Conservation (phyloP, 2,797 vertebrate genomes). For the Cossypha heuglini region DNA sequence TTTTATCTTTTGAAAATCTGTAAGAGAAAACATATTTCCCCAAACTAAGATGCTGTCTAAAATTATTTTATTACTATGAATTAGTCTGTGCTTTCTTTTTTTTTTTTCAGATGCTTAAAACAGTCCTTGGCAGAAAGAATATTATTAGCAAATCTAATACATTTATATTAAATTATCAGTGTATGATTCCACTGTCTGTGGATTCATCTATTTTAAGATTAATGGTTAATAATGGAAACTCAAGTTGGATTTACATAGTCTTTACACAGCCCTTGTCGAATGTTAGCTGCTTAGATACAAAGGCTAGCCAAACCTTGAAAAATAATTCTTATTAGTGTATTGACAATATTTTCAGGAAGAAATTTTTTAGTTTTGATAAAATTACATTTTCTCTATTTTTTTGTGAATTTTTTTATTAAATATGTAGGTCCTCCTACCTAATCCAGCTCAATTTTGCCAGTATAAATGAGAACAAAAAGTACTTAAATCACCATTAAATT, state of each 20-base stretch:
- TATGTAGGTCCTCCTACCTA: background rate
- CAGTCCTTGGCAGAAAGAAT: background rate
- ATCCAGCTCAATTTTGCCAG: background rate
- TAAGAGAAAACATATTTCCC: constrained; percentile 1
- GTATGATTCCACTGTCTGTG: constrained; percentile 14
- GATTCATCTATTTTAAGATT: constrained; percentile 30
- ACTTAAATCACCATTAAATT: background rate
- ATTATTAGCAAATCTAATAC: background rate
- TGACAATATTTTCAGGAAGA: background rate
- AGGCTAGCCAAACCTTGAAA: background rate
- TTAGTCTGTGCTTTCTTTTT: background rate
- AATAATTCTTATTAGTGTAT: background rate
- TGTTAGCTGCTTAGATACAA: background rate
- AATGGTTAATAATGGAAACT: constrained; percentile 13
- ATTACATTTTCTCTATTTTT: background rate
- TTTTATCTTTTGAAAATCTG: constrained; percentile 61
- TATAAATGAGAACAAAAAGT: background rate
- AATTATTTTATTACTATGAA: background rate
- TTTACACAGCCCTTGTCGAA: background rate
- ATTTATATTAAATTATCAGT: constrained; percentile 3
- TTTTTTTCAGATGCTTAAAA: background rate
- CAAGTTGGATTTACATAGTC: constrained; percentile 6
- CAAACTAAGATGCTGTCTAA: background rate
- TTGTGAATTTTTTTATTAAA: background rate
- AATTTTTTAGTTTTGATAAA: background rate